Evolutionary conservation across 1,140 invertebrate genomes (phyloP).

Genomic region (Thereuonema tuberculata): DNA sequence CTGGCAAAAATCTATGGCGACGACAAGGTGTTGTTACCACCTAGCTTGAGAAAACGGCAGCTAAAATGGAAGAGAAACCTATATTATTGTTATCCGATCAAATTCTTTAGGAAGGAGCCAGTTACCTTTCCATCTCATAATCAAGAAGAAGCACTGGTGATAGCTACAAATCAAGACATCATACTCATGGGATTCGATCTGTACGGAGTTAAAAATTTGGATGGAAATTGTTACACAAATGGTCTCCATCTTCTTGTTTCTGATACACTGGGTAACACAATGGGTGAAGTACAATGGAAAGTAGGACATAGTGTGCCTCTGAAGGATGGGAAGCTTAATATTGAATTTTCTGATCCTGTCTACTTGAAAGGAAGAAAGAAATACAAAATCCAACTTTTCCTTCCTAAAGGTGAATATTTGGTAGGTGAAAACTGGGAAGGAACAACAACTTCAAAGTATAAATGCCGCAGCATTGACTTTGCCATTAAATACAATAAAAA

Average conservation of each 20-base stretch:
- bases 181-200: conserved; percentile 1
- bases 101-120: conserved; percentile 2
- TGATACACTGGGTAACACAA: background rate
- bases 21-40: conserved; percentile 11
- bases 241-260: background rate
- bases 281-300: conserved; percentile 3
- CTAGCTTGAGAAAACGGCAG: conserved; percentile 10
- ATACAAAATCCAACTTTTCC: conserved; percentile 1
- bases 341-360: background rate
- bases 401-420: conserved; percentile 1
- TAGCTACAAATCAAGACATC: conserved; percentile 3
- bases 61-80: conserved; percentile 6
- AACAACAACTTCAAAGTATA: conserved; percentile 6
- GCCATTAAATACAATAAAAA: conserved; percentile 1
- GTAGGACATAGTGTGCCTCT: background rate
- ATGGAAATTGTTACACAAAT: background rate
- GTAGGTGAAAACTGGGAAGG: conserved; percentile 6
- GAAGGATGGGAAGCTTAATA: background rate
- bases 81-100: conserved; percentile 2
- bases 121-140: background rate
- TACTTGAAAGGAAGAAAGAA: background rate
- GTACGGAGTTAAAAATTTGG: background rate
- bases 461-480: conserved; percentile 6
- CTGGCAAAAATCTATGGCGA: conserved; percentile 17
- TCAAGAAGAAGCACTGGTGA: background rate